Conservation (phyloP, 2,797 vertebrate genomes). For the Helostoma temminkii region DNA sequence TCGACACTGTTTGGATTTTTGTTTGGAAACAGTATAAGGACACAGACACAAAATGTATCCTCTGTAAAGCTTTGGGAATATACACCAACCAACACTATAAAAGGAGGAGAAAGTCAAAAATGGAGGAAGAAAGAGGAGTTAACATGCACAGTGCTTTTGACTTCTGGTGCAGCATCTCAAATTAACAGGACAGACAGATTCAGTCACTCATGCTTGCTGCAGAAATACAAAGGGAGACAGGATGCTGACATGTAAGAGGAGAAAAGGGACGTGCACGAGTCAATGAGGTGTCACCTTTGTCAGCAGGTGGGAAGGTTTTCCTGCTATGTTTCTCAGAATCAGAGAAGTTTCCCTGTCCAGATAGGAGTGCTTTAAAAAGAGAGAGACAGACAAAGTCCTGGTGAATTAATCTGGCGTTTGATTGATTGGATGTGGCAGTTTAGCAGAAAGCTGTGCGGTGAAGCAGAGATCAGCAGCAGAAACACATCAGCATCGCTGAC, state of each 20-base stretch:
- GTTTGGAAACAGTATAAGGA: too few relatives aligned
- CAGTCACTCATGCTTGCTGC: neutral
- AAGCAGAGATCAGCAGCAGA: slow-evolving; percentile 55
- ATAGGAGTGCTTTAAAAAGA: slow-evolving; percentile 95
- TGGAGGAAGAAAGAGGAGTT: slow-evolving; percentile 2
- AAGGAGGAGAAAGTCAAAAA: neutral
- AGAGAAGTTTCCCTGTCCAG: slow-evolving; percentile 99
- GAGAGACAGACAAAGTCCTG: slow-evolving; percentile 60
- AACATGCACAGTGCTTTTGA: neutral
- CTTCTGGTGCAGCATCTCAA: neutral
- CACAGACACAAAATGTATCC: too few relatives aligned
- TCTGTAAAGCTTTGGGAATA: slow-evolving; percentile 49
- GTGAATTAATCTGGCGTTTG: slow-evolving; percentile 53
- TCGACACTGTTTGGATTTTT: too few relatives aligned
- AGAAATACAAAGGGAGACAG: neutral
- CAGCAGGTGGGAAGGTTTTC: slow-evolving; percentile 99
- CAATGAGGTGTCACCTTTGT: slow-evolving; percentile 93
- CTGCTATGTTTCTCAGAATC: slow-evolving; percentile 99
- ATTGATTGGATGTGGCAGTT: slow-evolving; percentile 48
- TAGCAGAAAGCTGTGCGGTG: slow-evolving; percentile 75
- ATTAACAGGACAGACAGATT: slow-evolving; percentile 16
- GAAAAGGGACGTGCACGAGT: slow-evolving; percentile 53
- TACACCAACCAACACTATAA: neutral
- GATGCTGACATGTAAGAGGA: slow-evolving; percentile 19
- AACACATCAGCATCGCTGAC: slow-evolving; percentile 4